Base-by-base conservation (phyloP, 2,113 vertebrate species). In the Corvus moneduloides region DNA sequence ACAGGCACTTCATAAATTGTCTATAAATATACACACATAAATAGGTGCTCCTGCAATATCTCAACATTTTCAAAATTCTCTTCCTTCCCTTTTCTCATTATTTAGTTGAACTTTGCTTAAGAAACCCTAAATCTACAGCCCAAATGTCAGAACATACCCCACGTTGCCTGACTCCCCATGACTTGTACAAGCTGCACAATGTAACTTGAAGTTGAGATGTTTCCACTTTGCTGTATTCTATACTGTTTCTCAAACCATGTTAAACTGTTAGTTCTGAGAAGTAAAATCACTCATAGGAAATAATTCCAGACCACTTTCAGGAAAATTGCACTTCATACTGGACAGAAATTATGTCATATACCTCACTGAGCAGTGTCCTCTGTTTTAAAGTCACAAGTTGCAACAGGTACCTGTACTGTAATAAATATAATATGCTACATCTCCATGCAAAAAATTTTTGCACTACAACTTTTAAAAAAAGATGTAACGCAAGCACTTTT, bases 91-190 rank as follows among this genome's bases (percentile, higher is more conserved):
- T 93, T 90, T 71, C 69, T 89, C 32, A 81, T 72, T 81, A 84
- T 75, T 64, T 75, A 44, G 61, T 27, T 96, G 91, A 94, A 44
- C 56, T 87, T 86, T 84, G 32, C 48, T 94, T 82, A 86, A 80
- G 86, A 87, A 78, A 84, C 27, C 49, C 73, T 84, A 68, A 81
- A 87, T 75, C 84, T 39, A 89, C 35, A 89, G 58, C 67, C 48
- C 64, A 82, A 93, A 84, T 74, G 72, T 89, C 94, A 95, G 63
- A 88, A 48, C 55, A 71, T 24, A 54, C 37, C 63, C 37, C 26
- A 17, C 1, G 16, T 3, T 49, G 37, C 63, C 77, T 23, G 21
- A 52, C 24, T 46, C 52, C 21, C 7, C 1, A 1, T 9, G 61
- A 78, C 30, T 71, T 23, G 39, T 43, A 68, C 21, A 48, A 91